Percentiles rank a stretch among this genome's conserved stretches.
These are phyloP conservation scores for human DNA, from an alignment of 2,113 vertebrate genomes.

Conservation along the genomic window GRCh38 chr18:53722501-53723000, in stretches of 20 bases:
- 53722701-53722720: neutral
- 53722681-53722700: neutral
- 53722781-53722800: no score
- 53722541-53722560: neutral
- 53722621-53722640: neutral
- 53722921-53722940: no score
- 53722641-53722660: neutral
- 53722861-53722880: no score
- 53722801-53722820: no score
- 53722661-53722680: neutral
- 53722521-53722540: neutral
- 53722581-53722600: neutral
- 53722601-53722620: neutral
- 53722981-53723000: no score
- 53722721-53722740: neutral
- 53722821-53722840: no score
- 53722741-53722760: neutral
- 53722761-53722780: neutral
- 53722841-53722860: no score
- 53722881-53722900: no score
- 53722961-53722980: no score
- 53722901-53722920: no score
- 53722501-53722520: neutral
- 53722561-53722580: neutral
- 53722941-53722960: no score